Base-by-base conservation (phyloP, 1,140 invertebrate species). In the Hirudo medicinalis region DNA sequence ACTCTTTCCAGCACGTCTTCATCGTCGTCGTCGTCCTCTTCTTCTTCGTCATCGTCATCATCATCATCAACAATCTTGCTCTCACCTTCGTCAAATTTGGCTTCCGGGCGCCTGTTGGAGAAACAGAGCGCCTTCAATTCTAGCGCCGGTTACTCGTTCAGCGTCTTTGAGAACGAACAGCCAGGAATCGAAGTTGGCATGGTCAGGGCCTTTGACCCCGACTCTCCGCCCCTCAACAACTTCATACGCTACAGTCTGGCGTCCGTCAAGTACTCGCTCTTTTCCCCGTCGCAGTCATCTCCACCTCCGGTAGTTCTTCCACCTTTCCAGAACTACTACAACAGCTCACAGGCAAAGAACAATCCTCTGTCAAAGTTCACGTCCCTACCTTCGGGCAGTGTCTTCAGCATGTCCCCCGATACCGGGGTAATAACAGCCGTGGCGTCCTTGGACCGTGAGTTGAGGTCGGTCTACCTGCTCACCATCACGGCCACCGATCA, bases 401-500 rank as follows among this genome's bases (percentile, higher is more conserved):
- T 63, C 36, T 70, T 70, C 69, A 43, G 17, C 11, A 29, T 71
- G 17, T 22, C 17, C n/a, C 54, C 55, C 13, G 19, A 36, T 15
- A 53, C 70, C 17, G 70, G 70, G 8, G 20, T 60, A 20, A 71
- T 71, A 40, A 25, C 20, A 8, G 68, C 71, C 19, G 43, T 17
- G 53, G 32, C 27, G 40, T n/a, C 67, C 20, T 67, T 74, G 63
- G 79, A 80, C 69, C 70, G 79, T 2, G 79, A 80, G 72, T 60
- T 66, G 17, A 67, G 74, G 22, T 36, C 78, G 0, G 69, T 73
- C 60, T 79, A 76, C 70, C 74, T 76, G 15, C 70, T 80, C 53
- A 78, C 77, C 13, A 72, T 80, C 22, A 74, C 75, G 22, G 79
- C 78, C 15, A 78, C 74, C 3, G 79, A 80, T 73, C 72, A 73